These are phyloP conservation scores for Lasioglossum marginatum DNA, from an alignment of 2,888 invertebrate genomes.

Conservation along the genomic window DNA sequence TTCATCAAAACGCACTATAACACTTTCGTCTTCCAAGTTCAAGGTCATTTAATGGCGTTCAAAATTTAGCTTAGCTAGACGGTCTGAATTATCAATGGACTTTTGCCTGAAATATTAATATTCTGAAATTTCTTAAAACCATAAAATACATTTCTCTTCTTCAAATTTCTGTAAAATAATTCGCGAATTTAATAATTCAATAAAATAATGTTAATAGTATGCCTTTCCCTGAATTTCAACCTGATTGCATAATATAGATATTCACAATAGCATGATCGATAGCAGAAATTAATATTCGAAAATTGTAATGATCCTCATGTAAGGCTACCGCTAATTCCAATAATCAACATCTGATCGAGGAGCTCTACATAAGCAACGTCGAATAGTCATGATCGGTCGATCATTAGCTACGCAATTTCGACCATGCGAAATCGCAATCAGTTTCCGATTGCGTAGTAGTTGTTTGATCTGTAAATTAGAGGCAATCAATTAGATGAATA, in stretches of 20 bases:
- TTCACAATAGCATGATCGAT: not conserved
- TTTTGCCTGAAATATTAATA: too few relatives aligned
- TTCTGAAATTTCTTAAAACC: too few relatives aligned
- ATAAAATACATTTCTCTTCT: too few relatives aligned
- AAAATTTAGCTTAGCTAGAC: too few relatives aligned
- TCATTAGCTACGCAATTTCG: not conserved
- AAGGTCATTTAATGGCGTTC: too few relatives aligned
- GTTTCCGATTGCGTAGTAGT: not conserved
- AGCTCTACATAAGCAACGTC: not conserved
- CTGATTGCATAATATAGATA: not conserved
- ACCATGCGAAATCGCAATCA: constrained; percentile 9
- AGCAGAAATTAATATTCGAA: not conserved
- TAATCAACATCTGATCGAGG: not conserved
- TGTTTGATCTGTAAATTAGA: constrained; percentile 5
- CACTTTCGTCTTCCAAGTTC: too few relatives aligned
- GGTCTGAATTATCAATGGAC: too few relatives aligned
- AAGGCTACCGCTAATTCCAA: not conserved
- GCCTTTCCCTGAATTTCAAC: not conserved
- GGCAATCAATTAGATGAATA: not conserved
- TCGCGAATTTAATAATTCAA: too few relatives aligned
- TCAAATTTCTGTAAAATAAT: too few relatives aligned
- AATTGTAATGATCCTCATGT: not conserved
- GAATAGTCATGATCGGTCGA: constrained; percentile 1
- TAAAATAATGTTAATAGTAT: too few relatives aligned
- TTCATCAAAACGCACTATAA: too few relatives aligned